Conservation (phyloP, 2,113 vertebrate genomes). For the Sinocyclocheilus grahami region DNA sequence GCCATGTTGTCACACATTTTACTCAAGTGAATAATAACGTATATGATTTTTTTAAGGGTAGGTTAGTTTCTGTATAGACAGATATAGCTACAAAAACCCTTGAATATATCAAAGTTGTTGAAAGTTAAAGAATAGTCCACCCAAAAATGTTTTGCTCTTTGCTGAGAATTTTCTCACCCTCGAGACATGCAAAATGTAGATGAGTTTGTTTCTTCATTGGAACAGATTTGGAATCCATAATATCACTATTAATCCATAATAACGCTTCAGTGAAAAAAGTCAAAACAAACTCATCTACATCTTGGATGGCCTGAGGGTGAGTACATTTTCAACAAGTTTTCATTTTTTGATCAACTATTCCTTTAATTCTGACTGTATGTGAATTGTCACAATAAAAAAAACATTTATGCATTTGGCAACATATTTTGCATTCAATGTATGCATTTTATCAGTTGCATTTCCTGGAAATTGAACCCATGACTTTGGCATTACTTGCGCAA, state of each 20-base stretch:
- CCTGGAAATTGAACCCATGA: background rate
- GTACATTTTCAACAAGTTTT: background rate
- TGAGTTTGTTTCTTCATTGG: background rate
- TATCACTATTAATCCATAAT: slow-evolving; percentile 1
- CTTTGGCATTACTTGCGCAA: background rate
- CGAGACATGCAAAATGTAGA: background rate
- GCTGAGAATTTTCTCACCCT: background rate
- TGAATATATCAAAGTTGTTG: background rate
- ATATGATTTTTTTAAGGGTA: background rate
- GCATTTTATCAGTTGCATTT: background rate
- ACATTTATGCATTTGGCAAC: background rate
- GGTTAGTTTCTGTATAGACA: background rate
- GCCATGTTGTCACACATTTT: background rate
- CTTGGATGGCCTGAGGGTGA: background rate
- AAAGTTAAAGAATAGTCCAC: background rate
- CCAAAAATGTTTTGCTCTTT: background rate
- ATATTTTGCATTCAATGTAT: background rate
- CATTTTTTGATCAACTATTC: background rate
- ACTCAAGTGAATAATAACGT: background rate
- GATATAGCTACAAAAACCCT: background rate
- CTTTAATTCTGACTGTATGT: background rate
- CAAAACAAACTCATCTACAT: background rate
- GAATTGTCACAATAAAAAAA: background rate
- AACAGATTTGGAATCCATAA: background rate
- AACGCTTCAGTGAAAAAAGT: background rate